phyloP scores from a whole-genome alignment of 2,797 vertebrate species.

The Lates japonicus region DNA sequence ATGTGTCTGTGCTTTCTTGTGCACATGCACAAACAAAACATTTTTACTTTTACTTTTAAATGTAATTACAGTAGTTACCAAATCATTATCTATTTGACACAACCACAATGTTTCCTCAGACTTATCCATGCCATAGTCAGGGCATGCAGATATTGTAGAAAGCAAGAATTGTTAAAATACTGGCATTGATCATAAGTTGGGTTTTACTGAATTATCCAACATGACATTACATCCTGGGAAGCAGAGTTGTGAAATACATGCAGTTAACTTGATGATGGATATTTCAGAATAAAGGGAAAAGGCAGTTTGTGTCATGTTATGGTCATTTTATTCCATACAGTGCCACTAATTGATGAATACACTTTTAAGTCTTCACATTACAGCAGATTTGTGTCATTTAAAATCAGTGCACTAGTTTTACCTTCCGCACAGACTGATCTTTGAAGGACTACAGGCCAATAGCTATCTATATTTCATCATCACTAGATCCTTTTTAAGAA shows the following conservation, averaged over 20 bases:
- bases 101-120: not conserved
- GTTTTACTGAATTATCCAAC: not conserved
- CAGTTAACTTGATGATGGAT: not conserved
- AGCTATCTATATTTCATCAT: conserved; percentile 40
- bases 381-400: not conserved
- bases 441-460: not conserved
- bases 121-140: not conserved
- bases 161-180: not conserved
- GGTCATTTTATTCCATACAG: not conserved
- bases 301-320: too few species aligned
- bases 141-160: too few species aligned
- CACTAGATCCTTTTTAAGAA: not conserved
- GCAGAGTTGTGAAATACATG: not conserved
- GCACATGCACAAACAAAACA: too few species aligned
- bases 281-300: too few species aligned
- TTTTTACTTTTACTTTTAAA: too few species aligned
- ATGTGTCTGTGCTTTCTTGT: too few species aligned
- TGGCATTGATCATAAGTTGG: not conserved
- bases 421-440: not conserved
- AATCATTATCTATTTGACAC: too few species aligned
- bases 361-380: not conserved
- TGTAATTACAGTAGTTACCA: too few species aligned
- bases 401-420: not conserved
- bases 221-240: not conserved
- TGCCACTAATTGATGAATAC: not conserved